Evolutionary conservation across 2,888 invertebrate species (phyloP).

Genomic region (Callyntrura guangdongensis): DNA sequence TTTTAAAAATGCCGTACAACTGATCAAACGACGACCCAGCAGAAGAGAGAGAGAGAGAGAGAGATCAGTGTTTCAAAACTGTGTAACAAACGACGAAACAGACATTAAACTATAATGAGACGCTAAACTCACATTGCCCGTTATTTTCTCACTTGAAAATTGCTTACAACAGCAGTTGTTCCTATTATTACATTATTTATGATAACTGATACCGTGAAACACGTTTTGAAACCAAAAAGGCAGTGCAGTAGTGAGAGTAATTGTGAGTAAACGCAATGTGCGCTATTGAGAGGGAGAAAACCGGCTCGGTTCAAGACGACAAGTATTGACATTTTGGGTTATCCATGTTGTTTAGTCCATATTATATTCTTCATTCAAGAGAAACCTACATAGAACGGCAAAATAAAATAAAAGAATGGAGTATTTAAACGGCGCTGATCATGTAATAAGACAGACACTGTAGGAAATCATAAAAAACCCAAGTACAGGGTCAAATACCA

Average conservation of each 20-base stretch:
- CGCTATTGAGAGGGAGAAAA: background rate
- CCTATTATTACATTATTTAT: conserved; percentile 57
- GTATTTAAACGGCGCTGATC: background rate
- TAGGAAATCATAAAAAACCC: conserved; percentile 61
- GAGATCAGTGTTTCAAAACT: conserved; percentile 55
- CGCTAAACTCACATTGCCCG: conserved; percentile 43
- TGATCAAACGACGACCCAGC: conserved; percentile 46
- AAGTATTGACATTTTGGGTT: background rate
- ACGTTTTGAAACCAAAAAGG: conserved; percentile 44
- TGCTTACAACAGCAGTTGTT: conserved; percentile 63
- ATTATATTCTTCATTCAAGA: background rate
- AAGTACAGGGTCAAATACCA: conserved; percentile 67
- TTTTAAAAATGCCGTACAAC: conserved; percentile 35
- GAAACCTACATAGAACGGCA: background rate
- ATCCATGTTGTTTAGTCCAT: conserved; percentile 5
- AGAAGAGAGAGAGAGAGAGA: conserved; percentile 13
- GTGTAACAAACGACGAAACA: conserved; percentile 62
- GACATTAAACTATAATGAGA: conserved; percentile 69
- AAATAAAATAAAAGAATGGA: background rate
- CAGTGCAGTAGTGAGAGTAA: conserved; percentile 42
- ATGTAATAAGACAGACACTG: conserved; percentile 32
- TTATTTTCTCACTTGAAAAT: conserved; percentile 69
- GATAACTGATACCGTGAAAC: conserved; percentile 57
- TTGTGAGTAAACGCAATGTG: conserved; percentile 1
- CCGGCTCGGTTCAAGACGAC: too few species aligned